Evolutionary conservation across 2,113 vertebrate species (phyloP).

Genomic region (Corydoras sp.): DNA sequence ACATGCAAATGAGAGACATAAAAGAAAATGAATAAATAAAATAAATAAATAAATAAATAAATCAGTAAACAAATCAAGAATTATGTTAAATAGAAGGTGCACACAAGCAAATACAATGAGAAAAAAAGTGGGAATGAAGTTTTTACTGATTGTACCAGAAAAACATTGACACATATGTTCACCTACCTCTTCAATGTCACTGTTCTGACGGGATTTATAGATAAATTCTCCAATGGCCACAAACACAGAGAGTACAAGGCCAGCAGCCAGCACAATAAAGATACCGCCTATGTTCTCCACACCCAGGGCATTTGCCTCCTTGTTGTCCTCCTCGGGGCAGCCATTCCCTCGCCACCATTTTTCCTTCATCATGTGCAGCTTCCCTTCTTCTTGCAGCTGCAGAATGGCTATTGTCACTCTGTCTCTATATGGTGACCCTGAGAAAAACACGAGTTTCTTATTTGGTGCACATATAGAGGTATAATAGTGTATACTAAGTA

Average conservation of each 20-base stretch:
- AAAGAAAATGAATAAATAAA: slow-evolving; percentile 42
- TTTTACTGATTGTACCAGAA: neutral
- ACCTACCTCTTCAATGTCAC: slow-evolving; percentile 86
- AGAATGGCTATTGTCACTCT: slow-evolving; percentile 96
- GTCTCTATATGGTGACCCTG: slow-evolving; percentile 86
- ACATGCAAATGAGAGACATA: slow-evolving; percentile 68
- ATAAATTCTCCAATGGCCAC: slow-evolving; percentile 96
- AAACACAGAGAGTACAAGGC: slow-evolving; percentile 90
- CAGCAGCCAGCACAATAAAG: slow-evolving; percentile 93
- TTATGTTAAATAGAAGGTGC: neutral
- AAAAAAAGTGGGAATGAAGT: neutral
- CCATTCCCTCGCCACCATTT: slow-evolving; percentile 97
- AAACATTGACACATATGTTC: neutral
- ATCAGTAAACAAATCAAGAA: slow-evolving; percentile 28
- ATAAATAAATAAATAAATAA: slow-evolving; percentile 47
- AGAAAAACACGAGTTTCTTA: neutral
- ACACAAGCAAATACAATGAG: neutral
- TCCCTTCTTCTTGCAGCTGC: slow-evolving; percentile 95
- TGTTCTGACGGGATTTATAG: slow-evolving; percentile 87
- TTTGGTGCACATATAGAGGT: no score
- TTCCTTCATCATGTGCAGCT: slow-evolving; percentile 97
- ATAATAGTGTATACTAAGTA: no score
- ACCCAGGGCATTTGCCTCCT: slow-evolving; percentile 88
- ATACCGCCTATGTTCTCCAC: slow-evolving; percentile 98
- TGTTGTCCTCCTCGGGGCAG: slow-evolving; percentile 92